These are phyloP conservation scores for Silurus asotus DNA, from an alignment of 2,113 vertebrate species.

Conservation along the genomic window DNA sequence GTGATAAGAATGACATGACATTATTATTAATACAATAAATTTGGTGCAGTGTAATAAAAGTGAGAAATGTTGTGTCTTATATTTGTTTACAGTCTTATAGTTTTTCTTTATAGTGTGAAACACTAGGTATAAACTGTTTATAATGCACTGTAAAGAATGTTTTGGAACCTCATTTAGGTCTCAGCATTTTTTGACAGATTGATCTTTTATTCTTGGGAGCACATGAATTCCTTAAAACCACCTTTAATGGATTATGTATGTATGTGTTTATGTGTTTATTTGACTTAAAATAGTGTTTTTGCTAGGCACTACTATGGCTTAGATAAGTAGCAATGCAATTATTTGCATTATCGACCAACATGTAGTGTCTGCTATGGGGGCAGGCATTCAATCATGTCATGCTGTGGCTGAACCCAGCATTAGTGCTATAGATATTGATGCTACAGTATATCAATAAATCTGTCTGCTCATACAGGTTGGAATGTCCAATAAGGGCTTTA, in stretches of 20 bases:
- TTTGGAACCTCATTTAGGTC: background rate
- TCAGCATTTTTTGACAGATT: background rate
- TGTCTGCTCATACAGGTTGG: slow-evolving; percentile 2
- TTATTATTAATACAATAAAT: background rate
- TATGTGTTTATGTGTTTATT: background rate
- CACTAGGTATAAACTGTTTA: background rate
- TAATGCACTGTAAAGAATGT: background rate
- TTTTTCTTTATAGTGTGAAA: background rate
- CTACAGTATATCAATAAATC: background rate
- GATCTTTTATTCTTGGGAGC: background rate
- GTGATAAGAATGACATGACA: background rate
- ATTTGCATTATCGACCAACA: background rate
- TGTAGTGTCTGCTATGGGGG: background rate
- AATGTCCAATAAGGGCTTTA: background rate
- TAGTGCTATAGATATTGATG: background rate
- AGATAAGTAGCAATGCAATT: background rate
- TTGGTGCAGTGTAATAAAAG: background rate
- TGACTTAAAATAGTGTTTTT: background rate
- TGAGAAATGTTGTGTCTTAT: background rate
- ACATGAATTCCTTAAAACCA: background rate
- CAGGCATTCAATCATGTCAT: background rate
- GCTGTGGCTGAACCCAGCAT: background rate
- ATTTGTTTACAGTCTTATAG: background rate
- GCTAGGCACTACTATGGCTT: background rate
- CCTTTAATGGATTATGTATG: background rate